These are phyloP conservation scores for Takifugu ocellatus DNA, from an alignment of 2,797 vertebrate species.

Conservation along the genomic window DNA sequence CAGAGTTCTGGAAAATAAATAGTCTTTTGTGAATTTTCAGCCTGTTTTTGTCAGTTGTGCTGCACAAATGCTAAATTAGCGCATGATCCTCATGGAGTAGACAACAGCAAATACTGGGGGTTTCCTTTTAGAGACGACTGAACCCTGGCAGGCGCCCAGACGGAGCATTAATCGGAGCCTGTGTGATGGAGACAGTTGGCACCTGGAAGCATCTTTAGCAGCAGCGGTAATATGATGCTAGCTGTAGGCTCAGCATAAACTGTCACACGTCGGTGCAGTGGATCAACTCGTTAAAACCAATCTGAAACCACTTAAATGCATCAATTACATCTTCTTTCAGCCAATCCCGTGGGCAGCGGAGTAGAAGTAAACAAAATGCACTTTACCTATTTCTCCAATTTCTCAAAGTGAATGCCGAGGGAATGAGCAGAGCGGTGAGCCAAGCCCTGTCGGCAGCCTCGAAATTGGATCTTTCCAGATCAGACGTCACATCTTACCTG, in stretches of 20 bases:
- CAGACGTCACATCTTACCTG: constrained; percentile 33
- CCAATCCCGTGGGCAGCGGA: constrained; percentile 18
- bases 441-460: constrained; percentile 35
- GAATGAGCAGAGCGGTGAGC: constrained; percentile 51
- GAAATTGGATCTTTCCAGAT: constrained; percentile 68
- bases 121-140: too few species aligned
- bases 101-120: too few species aligned
- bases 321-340: constrained; percentile 32
- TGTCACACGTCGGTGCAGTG: constrained; percentile 36
- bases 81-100: too few species aligned
- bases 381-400: constrained; percentile 47
- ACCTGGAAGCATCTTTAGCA: constrained; percentile 32
- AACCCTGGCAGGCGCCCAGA: not conserved
- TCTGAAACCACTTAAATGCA: constrained; percentile 35
- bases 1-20: too few species aligned
- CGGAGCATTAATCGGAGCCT: constrained; percentile 21
- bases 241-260: constrained; percentile 23
- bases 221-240: constrained; percentile 26
- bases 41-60: too few species aligned
- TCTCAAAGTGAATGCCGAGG: constrained; percentile 63
- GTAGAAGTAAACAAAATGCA: constrained; percentile 27
- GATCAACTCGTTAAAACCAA: constrained; percentile 46
- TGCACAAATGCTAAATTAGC: too few species aligned
- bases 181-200: constrained; percentile 30
- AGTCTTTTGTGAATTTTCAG: too few species aligned